Conservation (phyloP, 2,113 vertebrate species). For the Semicossyphus pulcher region DNA sequence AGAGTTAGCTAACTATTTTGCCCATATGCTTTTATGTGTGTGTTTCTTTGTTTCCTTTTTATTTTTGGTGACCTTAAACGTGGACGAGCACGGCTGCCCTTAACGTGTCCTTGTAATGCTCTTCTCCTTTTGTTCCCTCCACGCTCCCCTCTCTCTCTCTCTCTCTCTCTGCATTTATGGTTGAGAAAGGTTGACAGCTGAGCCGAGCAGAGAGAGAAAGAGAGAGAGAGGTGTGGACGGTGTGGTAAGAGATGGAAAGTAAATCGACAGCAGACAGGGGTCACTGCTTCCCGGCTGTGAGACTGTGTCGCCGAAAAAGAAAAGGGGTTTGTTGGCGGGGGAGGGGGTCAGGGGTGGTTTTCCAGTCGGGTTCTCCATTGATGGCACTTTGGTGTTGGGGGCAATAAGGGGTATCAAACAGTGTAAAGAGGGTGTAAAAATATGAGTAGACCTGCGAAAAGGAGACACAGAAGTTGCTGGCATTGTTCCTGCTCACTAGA, state of each 20-base stretch:
- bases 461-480: not conserved
- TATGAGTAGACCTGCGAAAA: not conserved
- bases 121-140: not conserved
- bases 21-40: not conserved
- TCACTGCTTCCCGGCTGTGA: constrained; percentile 14
- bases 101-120: not conserved
- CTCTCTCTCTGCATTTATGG: not conserved
- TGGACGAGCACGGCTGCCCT: not conserved
- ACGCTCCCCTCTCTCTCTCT: not conserved
- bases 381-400: not conserved
- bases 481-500: not conserved
- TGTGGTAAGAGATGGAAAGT: constrained; percentile 26
- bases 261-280: constrained; percentile 40
- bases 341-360: not conserved
- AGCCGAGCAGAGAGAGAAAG: not conserved
- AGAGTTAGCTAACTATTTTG: not conserved
- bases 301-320: not conserved
- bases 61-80: not conserved
- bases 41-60: not conserved
- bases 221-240: constrained; percentile 1
- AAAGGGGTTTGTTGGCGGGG: not conserved
- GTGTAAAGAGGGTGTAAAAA: not conserved
- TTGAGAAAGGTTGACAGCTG: constrained; percentile 16
- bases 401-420: constrained; percentile 25
- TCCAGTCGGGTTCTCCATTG: not conserved